Conservation (phyloP, 2,888 invertebrate genomes). For the Drosophila seclusa region DNA sequence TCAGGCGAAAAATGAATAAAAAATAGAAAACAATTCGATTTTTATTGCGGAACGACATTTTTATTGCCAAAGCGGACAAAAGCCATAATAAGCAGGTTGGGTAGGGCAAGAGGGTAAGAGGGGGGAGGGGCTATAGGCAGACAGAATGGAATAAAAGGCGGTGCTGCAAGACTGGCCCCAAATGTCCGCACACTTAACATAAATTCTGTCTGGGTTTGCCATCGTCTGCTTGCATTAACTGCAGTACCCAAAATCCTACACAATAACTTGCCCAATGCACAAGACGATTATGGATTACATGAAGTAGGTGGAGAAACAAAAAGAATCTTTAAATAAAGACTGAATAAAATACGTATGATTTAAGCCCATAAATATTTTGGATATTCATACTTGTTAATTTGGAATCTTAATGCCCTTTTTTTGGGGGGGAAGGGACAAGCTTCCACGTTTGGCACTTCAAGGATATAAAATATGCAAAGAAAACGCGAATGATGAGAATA, state of each 20-base stretch:
- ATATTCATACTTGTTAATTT: conserved; percentile 56
- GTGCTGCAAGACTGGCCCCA: conserved; percentile 18
- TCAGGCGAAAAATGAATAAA: conserved; percentile 25
- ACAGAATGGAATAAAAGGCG: background rate
- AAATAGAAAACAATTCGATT: conserved; percentile 58
- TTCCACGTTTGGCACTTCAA: conserved; percentile 17
- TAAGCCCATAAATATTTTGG: conserved; percentile 2
- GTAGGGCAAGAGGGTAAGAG: background rate
- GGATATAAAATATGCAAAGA: conserved; percentile 37
- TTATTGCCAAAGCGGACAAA: conserved; percentile 51
- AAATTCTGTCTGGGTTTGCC: conserved; percentile 49
- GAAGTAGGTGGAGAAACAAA: conserved; percentile 9
- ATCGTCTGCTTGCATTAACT: conserved; percentile 54
- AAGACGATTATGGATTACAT: conserved; percentile 51
- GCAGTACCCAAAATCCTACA: conserved; percentile 35
- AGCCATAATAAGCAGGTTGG: conserved; percentile 2
- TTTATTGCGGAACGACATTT: conserved; percentile 62
- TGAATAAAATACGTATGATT: conserved; percentile 46
- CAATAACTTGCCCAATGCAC: conserved; percentile 65
- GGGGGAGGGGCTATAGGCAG: background rate
- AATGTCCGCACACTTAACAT: conserved; percentile 64
- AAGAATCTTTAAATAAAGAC: conserved; percentile 3
- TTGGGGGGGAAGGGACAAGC: conserved; percentile 2
- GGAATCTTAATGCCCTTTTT: conserved; percentile 26
- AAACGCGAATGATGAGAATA: conserved; percentile 11